Evolutionary conservation across 2,797 vertebrate species (phyloP), one percentile per base, ranked within the genome.

Genomic region (Gobionotothen gibberifrons): DNA sequence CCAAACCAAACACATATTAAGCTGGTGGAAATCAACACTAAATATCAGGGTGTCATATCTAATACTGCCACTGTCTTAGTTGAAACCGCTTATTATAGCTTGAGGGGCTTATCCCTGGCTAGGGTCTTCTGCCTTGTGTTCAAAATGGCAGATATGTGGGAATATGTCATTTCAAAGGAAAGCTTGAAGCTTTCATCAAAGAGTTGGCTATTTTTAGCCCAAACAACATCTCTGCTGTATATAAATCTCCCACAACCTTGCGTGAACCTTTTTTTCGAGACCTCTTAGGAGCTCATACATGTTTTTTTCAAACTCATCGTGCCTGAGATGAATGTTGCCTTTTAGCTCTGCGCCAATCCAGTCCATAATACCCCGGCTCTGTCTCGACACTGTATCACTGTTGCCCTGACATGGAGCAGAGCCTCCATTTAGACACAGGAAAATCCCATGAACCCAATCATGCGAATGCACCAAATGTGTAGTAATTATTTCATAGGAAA

Each of bases 401-500:
- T 71, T 67, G 82, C 63, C 63, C 84, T 92, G 93, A 94, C 90
- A 85, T 74, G 89, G 81, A 91, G 84, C 92, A 93, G 91, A 89
- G 82, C 80, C 84, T 79, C 75, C 67, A 44, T 85, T 87, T 76
- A 89, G 84, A 77, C 88, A 29, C 85, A 89, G 89, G 90, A 92
- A 92, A 92, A 91, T 93, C 92, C 88, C 90, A 88, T 83, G 82
- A 89, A 92, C 81, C 87, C 87, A 90, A 91, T 92, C 91, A 90
- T 84, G 86, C 72, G 49, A 90, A 91, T 54, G 79, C 85, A 86
- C 85, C 79, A 87, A 87, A 92, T 92, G 91, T 92, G 90, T 90
- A 78, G 89, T 85, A 89, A 91, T 93, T 88, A 90, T 92, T 91
- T 90, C 82, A 91, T 88, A 85, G 71, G 26, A 70, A 81, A 82